Conservation (phyloP, 2,888 invertebrate genomes). For the Microctonus hyperodae region DNA sequence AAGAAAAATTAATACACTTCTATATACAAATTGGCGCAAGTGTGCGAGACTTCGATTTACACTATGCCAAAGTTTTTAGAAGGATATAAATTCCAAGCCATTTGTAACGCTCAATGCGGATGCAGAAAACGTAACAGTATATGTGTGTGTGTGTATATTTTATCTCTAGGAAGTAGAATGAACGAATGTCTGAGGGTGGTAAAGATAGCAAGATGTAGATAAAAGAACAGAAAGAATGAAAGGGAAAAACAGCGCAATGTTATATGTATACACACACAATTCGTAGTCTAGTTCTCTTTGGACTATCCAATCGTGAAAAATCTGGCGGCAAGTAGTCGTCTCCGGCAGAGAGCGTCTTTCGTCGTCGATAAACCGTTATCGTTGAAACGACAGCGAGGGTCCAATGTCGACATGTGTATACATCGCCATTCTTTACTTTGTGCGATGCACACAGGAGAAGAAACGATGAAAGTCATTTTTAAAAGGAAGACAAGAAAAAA, state of each 20-base stretch:
- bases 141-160: neutral
- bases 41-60: constrained; percentile 4
- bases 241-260: neutral
- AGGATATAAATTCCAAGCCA: constrained; percentile 31
- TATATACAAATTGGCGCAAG: neutral
- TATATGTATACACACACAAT: neutral
- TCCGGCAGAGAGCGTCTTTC: constrained; percentile 19
- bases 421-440: constrained; percentile 3
- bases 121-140: constrained; percentile 8
- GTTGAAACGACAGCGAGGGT: constrained; percentile 21
- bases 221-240: neutral
- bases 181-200: neutral
- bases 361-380: constrained; percentile 32
- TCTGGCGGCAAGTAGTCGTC: constrained; percentile 28
- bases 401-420: constrained; percentile 5
- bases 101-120: constrained; percentile 25
- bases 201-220: neutral
- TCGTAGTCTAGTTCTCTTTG: constrained; percentile 20
- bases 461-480: neutral
- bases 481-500: constrained; percentile 5
- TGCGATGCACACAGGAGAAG: neutral
- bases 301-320: constrained; percentile 31
- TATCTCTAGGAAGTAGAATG: neutral
- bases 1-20: constrained; percentile 4
- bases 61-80: constrained; percentile 15